Base-by-base conservation (phyloP, 1,140 invertebrate species). In the Paraescarpia echinospica region DNA sequence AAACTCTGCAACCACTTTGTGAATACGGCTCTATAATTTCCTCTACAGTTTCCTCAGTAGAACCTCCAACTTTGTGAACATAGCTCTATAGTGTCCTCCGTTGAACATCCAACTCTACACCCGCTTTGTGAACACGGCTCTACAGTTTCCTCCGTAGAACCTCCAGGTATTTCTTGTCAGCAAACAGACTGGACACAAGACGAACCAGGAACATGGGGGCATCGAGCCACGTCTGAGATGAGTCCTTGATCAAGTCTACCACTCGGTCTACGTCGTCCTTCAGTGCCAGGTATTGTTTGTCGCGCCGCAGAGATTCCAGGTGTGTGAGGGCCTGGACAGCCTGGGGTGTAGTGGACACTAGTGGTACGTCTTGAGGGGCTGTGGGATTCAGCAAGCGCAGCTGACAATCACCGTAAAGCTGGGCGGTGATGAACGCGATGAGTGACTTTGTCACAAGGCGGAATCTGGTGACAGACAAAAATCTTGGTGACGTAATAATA, bases 281-380 rank as follows among this genome's bases (percentile, higher is more conserved):
- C 27, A 92, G 34, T 41, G 35, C n/a, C 31, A 59, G 9, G 89
- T 93, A 93, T 92, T 93, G 92, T 92, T 93, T 93, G 89, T 93
- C 92, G 9, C n/a, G 90, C 35, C 34, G 18, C 89, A 90, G 5
- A 27, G 91, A 92, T 92, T 92, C 92, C 33, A 92, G 41, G 18
- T 92, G 92, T 31, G 89, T 35, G 9, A 89, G 41, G 0, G 89
- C 31, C 48, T 93, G 92, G 12, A 51, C 48, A 12, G 92, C 92
- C 89, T 92, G 88, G 0, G 48, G 89, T n/a, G 89, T 92, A 31
- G 89, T 34, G 4, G 34, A 33, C 77, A 92, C 6, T 34, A 6
- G 33, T 2, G 89, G 92, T 6, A 22, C 9, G 27, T 34, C 89
- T 31, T 33, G 88, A 6, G n/a, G 88, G 18, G 31, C 27, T 14